These are phyloP conservation scores for Neria commutata DNA, from an alignment of 2,888 invertebrate species.

Conservation along the genomic window DNA sequence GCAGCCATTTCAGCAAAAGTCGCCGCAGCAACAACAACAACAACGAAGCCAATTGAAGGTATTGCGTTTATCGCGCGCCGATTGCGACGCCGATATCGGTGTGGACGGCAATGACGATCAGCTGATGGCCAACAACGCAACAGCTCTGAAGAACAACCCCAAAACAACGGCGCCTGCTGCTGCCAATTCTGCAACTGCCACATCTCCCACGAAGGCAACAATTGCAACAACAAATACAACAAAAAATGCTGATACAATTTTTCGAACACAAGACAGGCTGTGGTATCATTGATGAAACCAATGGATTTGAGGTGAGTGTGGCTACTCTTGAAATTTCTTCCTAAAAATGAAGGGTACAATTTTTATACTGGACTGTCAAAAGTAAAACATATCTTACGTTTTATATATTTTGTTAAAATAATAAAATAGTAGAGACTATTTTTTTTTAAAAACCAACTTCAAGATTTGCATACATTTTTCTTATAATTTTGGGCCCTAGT, in stretches of 20 bases:
- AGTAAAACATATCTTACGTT: no score
- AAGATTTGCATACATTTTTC: no score
- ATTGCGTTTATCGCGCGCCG: constrained; percentile 39
- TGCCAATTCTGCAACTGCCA: neutral
- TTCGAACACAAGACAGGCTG: constrained; percentile 54
- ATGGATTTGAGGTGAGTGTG: constrained; percentile 55
- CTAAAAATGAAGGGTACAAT: no score
- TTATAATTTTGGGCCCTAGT: no score
- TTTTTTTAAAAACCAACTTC: no score
- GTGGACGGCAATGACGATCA: constrained; percentile 15
- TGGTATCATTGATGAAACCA: constrained; percentile 60
- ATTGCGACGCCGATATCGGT: constrained; percentile 10
- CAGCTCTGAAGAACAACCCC: constrained; percentile 38
- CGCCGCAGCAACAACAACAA: constrained; percentile 26
- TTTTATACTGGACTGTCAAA: no score
- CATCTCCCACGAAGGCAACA: neutral
- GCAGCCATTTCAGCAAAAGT: constrained; percentile 16
- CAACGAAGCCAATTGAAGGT: constrained; percentile 42
- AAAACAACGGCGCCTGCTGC: constrained; percentile 21
- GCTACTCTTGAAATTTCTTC: neutral
- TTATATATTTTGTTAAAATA: no score
- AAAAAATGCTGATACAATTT: constrained; percentile 34
- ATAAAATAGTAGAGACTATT: no score
- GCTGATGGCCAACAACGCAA: neutral
- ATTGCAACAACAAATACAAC: constrained; percentile 12